Evolutionary conservation across 2,797 vertebrate genomes (phyloP), one percentile per base, ranked within the genome.

Genomic region (Ceryle rudis): DNA sequence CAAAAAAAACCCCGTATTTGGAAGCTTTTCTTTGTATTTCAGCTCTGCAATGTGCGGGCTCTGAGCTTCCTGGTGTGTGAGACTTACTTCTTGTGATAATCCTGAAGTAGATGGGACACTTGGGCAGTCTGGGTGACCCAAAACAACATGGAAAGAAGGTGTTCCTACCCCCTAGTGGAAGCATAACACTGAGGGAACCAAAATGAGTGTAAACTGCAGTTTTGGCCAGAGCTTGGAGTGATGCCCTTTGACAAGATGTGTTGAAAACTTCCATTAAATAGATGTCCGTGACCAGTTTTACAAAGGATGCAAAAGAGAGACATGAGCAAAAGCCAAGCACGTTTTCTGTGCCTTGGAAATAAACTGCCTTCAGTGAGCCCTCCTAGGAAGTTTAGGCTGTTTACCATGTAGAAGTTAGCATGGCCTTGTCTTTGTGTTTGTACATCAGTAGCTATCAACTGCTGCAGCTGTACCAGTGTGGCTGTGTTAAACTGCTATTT

Each of bases 261-360:
- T 66, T 66, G 72, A 86, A 93, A 94, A 72, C 37, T 73, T 86
- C 35, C 66, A n/a, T 83, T 72, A 81, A 66, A 46, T 37, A 39
- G 54, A 75, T 11, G 35, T 41, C 47, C 9, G 5, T 66, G 79
- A 49, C 31, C 14, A 39, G 35, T 84, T 94, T 86, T 57, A 55
- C 49, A 75, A 83, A 86, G 93, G 74, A 74, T 71, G 44, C 18
- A 42, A 25, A 21, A 83, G 41, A 80, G 29, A 78, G 5, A 19
- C 4, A 0, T 2, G 20, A 90, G 39, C 9, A 2, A 78, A 92
- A 95, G 65, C 75, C 73, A 93, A 65, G 69, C n/a, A 83, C 2
- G 14, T 65, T 81, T 86, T 87, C 67, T 92, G 61, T 87, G 94
- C 69, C 61, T 93, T 94, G 72, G 79, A 92, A 91, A 46, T 39